Evolutionary conservation across 2,888 invertebrate genomes (phyloP), one percentile per base, ranked within the genome.

Genomic region (Cynaeus angustus): DNA sequence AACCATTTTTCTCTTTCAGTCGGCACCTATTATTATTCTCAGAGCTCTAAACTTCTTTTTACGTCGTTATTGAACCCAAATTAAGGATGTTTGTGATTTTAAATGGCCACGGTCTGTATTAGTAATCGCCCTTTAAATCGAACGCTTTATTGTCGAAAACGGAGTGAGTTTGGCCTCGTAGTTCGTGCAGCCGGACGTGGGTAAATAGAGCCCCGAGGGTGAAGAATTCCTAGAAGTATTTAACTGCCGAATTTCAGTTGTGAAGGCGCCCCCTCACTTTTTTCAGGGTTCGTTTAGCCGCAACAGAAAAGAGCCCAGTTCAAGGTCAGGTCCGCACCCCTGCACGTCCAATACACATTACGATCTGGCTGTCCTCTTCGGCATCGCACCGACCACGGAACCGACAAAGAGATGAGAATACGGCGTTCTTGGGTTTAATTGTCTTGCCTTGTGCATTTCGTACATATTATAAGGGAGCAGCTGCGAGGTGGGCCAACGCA

Each of bases 271-370:
- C 75, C 75, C 73, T 67, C 69, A 46, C 66, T 65, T 56, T 55
- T 56, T 67, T 67, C 52, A 59, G 58, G 66, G 66, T 67, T 52
- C 66, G 66, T 67, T 67, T 59, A 66, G 61, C 59, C 56, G 55
- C 58, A 66, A 67, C 65, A 69, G 52, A 50, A 59, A 59, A 68
- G 45, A 38, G 10, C 37, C 53, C 79, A 80, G 82, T 83, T 83
- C 83, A 83, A 83, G 83, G 83, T 82, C 82, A 76, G 77, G 79
- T 79, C 82, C 37, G 56, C 67, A 83, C 83, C 83, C 83, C 82
- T 82, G 79, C 81, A 75, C 76, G 12, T 33, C 33, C n/a, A 33
- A 21, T 6, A 33, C 33, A 41, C 41, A 12, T 3, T n/a, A 10
- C 41, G 41, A 41, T 13, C 12, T 41, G 41, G 12, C 58, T 21